Evolutionary conservation across 2,113 vertebrate genomes (phyloP), one percentile per base, ranked within the genome.

Genomic region (Bujurquina vittata): DNA sequence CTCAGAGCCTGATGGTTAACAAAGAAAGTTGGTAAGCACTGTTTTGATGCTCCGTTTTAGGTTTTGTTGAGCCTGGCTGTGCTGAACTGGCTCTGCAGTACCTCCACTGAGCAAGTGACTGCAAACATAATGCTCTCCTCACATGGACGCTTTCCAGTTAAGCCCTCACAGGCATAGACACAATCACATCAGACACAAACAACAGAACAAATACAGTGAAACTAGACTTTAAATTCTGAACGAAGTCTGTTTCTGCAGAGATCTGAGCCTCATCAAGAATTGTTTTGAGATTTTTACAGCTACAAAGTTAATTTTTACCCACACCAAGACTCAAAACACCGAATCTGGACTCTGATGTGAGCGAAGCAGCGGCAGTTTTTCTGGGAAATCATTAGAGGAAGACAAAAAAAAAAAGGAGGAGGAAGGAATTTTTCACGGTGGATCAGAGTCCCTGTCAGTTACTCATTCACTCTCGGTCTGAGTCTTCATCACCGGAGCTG

Each of bases 391-490:
- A 55, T 80, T 20, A 61, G 46, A 63, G 31, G 57, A 77, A 54
- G 46, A 76, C 80, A 75, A 49, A 79, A n/a, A 26, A 26, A 15
- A 6, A 2, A 49, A 67, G 12, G 61, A 61, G 63, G 74, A 77
- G 56, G 35, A 69, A 22, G 17, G 63, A 65, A 52, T 18, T 35
- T 20, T 61, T 72, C 72, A 63, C 26, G 67, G 17, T 14, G 67
- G 67, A 72, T 72, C 67, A 54, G 67, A 54, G 78, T 84, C 77
- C 58, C 80, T 72, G 81, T 49, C 31, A 31, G 69, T 83, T 67
- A 67, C 69, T 79, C 74, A 22, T 75, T 76, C 56, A 43, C 23
- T 43, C 75, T n/a, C 20, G 20, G 22, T 75, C 18, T 40, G 49
- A 54, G 22, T 10, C 23, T 52, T 35, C 10, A 35, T 57, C 23